Base-by-base conservation (phyloP, 2,113 vertebrate genomes). In the Baryphthengus martii region DNA sequence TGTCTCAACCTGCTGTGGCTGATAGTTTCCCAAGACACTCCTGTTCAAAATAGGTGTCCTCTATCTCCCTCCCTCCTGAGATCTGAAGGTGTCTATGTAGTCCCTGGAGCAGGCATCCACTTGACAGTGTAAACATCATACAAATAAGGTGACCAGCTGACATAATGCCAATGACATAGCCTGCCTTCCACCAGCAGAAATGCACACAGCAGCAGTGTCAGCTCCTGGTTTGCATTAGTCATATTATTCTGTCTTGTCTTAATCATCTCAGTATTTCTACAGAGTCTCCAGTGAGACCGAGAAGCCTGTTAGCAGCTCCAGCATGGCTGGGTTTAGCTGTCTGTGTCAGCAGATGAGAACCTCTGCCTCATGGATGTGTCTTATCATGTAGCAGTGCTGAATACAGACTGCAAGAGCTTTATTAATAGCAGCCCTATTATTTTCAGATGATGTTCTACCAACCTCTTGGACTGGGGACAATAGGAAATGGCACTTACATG, bases 341-440 rank as follows among this genome's bases (percentile, higher is more conserved):
- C 71, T 90, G 20, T 88, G 89, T 45, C 95, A 95, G 86, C 63
- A 92, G 28, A 92, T 29, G 88, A 77, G 68, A 93, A 71, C 55
- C 71, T 80, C 12, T 4, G 82, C 39, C 83, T 67, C 67, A 47
- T 4, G 39, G 92, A 90, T 96, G 37, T 74, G 83, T 96, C 88
- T 83, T 86, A 71, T 93, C 92, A 66, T 85, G 92, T 35, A 80
- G 76, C 67, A 88, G 75, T 13, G 55, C 78, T 67, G 80, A 92
- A 77, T 45, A 80, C 79, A 77, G 85, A 47, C 83, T 58, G 75
- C 13, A 13, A 8, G 6, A 10, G 68, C 82, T 95, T 92, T 90
- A 92, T 90, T 94, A 97, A 94, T 88, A 97, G 92, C 90, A 88
- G 92, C 55, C 45, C 59, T 84, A 71, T 86, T 94, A 95, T 95